Base-by-base conservation (phyloP, 2,113 vertebrate species). In the Thamnaconus septentrionalis region DNA sequence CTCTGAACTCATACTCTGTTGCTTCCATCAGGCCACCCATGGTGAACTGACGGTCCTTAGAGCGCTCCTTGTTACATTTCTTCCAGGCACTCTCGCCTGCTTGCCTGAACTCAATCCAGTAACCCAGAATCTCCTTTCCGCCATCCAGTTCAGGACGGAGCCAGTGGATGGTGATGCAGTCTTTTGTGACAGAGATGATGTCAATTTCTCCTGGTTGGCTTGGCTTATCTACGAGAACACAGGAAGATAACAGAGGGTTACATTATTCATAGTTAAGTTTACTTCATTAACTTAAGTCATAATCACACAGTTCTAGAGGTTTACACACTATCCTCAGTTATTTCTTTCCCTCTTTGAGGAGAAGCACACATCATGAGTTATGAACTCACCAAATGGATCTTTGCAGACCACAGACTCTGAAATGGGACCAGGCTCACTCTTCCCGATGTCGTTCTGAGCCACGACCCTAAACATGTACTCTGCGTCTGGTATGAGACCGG, bases 121-220 rank as follows among this genome's bases (percentile, higher is more conserved):
- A 99, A 72, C 97, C 97, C 64, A 97, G 89, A 79, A 99, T 98
- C 67, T 99, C 97, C 86, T 97, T 99, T 59, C 96, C 96, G 58
- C 97, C 97, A 71, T 98, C 96, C 48, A 92, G 93, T 86, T 98
- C 96, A 40, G 97, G 97, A 61, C 96, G 90, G 59, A 94, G 93
- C 97, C 97, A 99, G 80, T 98, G 95, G 71, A 99, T 93, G 4
- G 96, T 98, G 83, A 99, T 94, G 58, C 92, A 94, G 56, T 99
- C 97, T 85, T 96, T 99, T 66, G 90, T 94, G 76, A 98, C 75
- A 49, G 97, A 98, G 67, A 95, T 93, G 60, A 99, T 93, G 86
- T 98, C 96, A 67, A 98, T 96, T 81, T 99, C 97, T 87, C 97
- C 97, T 75, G 97, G 97, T 86, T 98, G 97, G 80, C 95, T 96